phyloP scores from a whole-genome alignment of 2,797 vertebrate species.

The Aplochiton taeniatus region DNA sequence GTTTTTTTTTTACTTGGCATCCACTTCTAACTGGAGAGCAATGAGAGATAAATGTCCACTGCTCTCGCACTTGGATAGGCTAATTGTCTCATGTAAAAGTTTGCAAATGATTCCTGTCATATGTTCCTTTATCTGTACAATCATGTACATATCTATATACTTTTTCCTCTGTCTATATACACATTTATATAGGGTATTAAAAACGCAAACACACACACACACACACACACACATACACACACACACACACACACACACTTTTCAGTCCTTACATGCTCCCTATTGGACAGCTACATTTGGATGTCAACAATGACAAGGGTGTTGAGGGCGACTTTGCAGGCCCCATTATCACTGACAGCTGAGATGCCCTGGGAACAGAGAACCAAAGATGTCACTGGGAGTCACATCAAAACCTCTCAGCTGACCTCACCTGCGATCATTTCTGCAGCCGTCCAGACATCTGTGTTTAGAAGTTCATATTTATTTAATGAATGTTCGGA shows the following conservation, averaged over 20 bases:
- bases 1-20: constrained; percentile 64
- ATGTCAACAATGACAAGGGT: constrained; percentile 33
- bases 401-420: constrained; percentile 17
- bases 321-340: constrained; percentile 41
- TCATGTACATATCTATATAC: no score
- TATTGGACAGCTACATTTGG: constrained; percentile 43
- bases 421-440: constrained; percentile 23
- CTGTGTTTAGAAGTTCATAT: constrained; percentile 38
- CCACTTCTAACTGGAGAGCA: constrained; percentile 66
- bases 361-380: constrained; percentile 37
- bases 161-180: no score
- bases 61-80: constrained; percentile 55
- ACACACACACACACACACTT: not conserved
- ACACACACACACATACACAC: no score
- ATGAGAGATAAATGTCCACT: constrained; percentile 61
- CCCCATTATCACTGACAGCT: constrained; percentile 54
- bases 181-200: no score
- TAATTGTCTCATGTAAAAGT: constrained; percentile 32
- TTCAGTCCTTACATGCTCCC: constrained; percentile 2
- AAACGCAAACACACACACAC: no score
- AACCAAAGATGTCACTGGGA: constrained; percentile 15
- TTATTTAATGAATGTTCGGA: constrained; percentile 35
- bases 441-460: not conserved
- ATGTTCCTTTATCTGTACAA: no score
- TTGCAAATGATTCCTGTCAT: no score